Conservation (phyloP, 2,888 invertebrate genomes). For the Mermis nigrescens region DNA sequence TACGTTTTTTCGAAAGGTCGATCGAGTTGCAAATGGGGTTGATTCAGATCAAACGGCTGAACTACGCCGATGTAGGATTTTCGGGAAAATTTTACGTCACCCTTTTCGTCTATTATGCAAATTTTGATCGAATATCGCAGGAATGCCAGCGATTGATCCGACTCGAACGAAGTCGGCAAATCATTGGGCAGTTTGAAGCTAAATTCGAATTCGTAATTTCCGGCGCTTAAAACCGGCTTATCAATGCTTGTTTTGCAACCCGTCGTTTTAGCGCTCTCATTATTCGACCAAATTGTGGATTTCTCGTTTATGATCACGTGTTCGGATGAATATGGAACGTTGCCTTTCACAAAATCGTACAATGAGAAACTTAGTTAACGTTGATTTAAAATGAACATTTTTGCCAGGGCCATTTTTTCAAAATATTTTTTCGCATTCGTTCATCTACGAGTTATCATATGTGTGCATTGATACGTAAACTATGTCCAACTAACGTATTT, state of each 20-base stretch:
- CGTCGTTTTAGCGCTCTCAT: neutral
- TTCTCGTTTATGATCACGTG: neutral
- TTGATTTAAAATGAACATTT: too few relatives aligned
- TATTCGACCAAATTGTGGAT: neutral
- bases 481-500: too few relatives aligned
- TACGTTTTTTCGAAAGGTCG: neutral
- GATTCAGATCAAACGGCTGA: neutral
- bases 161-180: conserved; percentile 3
- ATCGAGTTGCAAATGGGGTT: neutral
- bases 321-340: neutral
- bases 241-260: neutral
- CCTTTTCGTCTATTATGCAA: neutral
- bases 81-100: neutral
- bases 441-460: too few relatives aligned
- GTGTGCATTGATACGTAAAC: too few relatives aligned
- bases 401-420: too few relatives aligned
- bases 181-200: neutral
- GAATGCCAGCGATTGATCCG: neutral
- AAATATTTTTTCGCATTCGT: too few relatives aligned
- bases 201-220: neutral
- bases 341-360: too few relatives aligned
- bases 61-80: neutral
- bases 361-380: too few relatives aligned
- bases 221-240: neutral
- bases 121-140: conserved; percentile 1